These are phyloP conservation scores for Acyrthosiphon pisum DNA, from an alignment of 1,140 invertebrate genomes.

Conservation along the genomic window DNA sequence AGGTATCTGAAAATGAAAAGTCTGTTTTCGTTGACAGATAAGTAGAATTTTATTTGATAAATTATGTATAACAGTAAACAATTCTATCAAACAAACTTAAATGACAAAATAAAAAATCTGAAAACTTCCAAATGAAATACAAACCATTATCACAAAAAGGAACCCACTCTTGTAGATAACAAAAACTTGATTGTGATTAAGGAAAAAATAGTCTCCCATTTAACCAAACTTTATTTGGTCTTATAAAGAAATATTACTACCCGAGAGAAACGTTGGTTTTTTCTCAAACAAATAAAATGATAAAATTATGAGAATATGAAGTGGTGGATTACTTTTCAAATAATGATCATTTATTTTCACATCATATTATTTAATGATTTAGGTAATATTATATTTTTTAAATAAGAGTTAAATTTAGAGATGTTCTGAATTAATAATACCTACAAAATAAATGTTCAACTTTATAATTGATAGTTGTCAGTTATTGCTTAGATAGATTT, in stretches of 20 bases:
- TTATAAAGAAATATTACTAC: no score
- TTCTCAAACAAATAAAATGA: not conserved
- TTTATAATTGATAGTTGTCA: not conserved
- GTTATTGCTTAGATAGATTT: not conserved
- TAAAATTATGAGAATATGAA: not conserved
- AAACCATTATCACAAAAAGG: not conserved
- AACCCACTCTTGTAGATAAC: not conserved
- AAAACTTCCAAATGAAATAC: not conserved
- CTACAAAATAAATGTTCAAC: no score
- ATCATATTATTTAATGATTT: not conserved
- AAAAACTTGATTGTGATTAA: not conserved
- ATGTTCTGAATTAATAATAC: not conserved
- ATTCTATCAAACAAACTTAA: not conserved
- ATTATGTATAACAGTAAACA: not conserved
- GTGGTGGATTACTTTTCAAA: not conserved
- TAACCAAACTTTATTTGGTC: not conserved
- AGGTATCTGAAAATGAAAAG: not conserved
- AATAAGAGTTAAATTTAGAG: not conserved
- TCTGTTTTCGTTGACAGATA: not conserved
- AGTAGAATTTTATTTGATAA: not conserved
- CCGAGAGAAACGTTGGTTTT: not conserved
- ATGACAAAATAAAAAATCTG: not conserved
- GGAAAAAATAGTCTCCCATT: not conserved
- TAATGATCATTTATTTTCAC: not conserved
- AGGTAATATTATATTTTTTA: not conserved